Evolutionary conservation across 2,113 vertebrate species (phyloP).

Genomic region (Sphyrna mokarran): DNA sequence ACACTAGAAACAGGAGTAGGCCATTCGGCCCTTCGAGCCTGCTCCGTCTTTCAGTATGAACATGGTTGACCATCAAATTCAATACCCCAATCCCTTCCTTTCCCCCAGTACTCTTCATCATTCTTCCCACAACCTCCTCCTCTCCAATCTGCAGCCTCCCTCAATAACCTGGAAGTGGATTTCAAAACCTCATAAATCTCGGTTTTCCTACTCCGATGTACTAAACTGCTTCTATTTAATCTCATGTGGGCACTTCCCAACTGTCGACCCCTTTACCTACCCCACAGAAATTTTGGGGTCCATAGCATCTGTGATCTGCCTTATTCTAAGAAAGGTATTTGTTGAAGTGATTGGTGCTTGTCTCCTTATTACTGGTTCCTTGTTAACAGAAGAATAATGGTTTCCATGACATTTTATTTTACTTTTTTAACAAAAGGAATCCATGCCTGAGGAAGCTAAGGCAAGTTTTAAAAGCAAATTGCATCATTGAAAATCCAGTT

Average conservation of each 20-base stretch:
- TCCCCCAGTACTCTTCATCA: not conserved
- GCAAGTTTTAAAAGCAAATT: not conserved
- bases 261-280: not conserved
- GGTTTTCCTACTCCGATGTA: not conserved
- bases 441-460: not conserved
- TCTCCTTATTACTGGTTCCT: not conserved
- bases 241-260: not conserved
- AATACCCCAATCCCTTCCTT: too few relatives aligned
- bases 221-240: not conserved
- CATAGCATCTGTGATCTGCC: not conserved
- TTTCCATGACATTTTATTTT: not conserved
- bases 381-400: not conserved
- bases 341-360: not conserved
- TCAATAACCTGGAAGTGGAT: not conserved
- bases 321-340: not conserved
- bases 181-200: not conserved
- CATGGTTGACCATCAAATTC: too few relatives aligned
- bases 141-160: not conserved
- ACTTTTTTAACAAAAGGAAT: not conserved
- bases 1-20: too few relatives aligned
- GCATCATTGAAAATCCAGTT: not conserved
- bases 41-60: too few relatives aligned
- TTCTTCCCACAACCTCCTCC: not conserved
- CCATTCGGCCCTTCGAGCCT: too few relatives aligned
- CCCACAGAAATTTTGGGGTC: not conserved